These are phyloP conservation scores for Polymixis lichenea DNA, from an alignment of 2,888 invertebrate species.

Conservation along the genomic window DNA sequence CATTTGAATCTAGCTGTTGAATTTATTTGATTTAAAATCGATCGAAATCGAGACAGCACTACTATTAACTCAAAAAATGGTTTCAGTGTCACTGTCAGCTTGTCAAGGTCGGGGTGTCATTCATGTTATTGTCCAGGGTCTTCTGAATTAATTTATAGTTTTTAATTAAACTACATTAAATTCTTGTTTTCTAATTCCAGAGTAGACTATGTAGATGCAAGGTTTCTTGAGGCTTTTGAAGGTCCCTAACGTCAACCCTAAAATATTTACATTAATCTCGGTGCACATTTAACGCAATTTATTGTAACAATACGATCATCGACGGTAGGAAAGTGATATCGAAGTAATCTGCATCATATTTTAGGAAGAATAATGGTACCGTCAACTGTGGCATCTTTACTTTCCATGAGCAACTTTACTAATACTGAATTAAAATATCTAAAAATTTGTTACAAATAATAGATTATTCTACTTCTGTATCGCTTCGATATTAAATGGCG, in stretches of 20 bases:
- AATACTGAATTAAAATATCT: too few relatives aligned
- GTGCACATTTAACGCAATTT: background rate
- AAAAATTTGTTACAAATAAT: too few relatives aligned
- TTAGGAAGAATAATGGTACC: slow-evolving; percentile 12
- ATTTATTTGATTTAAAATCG: background rate
- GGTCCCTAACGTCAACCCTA: background rate
- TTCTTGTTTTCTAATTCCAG: slow-evolving; percentile 1
- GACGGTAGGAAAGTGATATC: background rate
- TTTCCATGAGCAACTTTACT: too few relatives aligned
- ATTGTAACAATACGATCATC: background rate
- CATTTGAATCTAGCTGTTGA: background rate
- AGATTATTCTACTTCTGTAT: too few relatives aligned
- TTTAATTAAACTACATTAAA: background rate
- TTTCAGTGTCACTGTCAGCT: slow-evolving; percentile 28
- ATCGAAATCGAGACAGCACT: background rate
- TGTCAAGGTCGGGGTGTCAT: slow-evolving; percentile 14
- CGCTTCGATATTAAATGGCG: too few relatives aligned
- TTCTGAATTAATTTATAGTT: background rate
- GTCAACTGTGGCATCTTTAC: too few relatives aligned
- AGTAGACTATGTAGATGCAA: slow-evolving; percentile 4
- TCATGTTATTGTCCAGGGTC: background rate
- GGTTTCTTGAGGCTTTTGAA: slow-evolving; percentile 2
- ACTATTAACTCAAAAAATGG: background rate
- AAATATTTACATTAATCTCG: background rate
- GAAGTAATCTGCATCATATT: background rate